Conservation (phyloP, 2,113 vertebrate genomes). For the Callochromis pleurospilus region DNA sequence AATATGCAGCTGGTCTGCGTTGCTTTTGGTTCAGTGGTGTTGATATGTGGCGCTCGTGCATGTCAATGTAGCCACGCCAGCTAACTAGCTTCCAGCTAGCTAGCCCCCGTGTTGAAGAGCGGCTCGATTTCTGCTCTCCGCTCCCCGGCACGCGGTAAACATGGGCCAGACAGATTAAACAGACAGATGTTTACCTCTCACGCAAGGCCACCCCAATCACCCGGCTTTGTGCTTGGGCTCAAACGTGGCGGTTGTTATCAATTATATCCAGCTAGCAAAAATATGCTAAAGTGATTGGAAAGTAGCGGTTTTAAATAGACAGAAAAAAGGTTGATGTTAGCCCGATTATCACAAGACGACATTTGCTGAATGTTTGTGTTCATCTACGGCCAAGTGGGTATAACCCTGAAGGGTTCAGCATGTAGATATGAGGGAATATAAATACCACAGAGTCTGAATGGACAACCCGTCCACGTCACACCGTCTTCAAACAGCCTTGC, state of each 20-base stretch:
- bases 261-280: background rate
- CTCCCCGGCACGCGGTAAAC: constrained; percentile 48
- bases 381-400: no score
- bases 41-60: background rate
- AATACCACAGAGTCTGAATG: background rate
- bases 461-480: background rate
- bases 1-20: fast-evolving
- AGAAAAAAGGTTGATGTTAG: background rate
- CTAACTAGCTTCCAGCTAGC: constrained; percentile 44
- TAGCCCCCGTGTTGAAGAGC: constrained; percentile 28
- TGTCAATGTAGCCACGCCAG: constrained; percentile 22
- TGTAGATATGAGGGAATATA: background rate
- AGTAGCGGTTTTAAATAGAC: background rate
- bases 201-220: fast-evolving
- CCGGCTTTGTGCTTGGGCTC: background rate
- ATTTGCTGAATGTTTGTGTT: background rate
- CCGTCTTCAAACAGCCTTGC: background rate
- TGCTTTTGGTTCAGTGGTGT: background rate
- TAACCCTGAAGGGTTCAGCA: background rate
- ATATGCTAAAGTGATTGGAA: background rate
- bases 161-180: background rate
- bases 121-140: background rate
- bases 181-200: background rate
- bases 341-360: background rate
- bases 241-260: background rate